Conservation (phyloP, 2,113 vertebrate genomes). For the Raja brachyura region DNA sequence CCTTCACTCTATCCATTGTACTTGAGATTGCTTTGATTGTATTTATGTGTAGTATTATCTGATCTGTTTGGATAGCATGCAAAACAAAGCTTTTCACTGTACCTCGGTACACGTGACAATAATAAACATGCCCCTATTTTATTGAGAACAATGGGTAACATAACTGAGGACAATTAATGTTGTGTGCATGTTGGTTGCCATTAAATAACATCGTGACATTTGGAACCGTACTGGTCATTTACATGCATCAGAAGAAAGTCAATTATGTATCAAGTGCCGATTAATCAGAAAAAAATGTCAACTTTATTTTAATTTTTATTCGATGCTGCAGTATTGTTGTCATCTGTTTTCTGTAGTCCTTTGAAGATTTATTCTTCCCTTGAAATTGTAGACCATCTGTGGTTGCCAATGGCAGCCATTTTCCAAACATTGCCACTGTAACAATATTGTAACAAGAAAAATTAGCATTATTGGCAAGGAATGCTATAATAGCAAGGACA, state of each 20-base stretch:
- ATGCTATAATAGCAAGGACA: constrained; percentile 26
- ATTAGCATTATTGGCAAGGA: constrained; percentile 37
- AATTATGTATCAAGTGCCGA: not conserved
- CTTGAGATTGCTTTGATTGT: no score
- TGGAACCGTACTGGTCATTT: not conserved
- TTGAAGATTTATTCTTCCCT: constrained; percentile 22
- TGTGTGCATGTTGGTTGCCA: not conserved
- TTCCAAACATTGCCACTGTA: constrained; percentile 8
- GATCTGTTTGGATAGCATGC: no score
- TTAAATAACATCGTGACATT: not conserved
- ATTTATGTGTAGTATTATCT: no score
- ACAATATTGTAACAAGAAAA: constrained; percentile 37
- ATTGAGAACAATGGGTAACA: not conserved
- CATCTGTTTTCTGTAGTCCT: constrained; percentile 30
- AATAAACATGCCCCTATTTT: not conserved
- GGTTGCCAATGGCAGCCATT: constrained; percentile 36
- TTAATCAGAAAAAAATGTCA: constrained; percentile 24
- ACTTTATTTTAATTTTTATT: constrained; percentile 9
- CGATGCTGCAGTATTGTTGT: not conserved
- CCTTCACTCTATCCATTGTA: no score
- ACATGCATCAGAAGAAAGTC: not conserved
- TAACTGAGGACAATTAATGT: not conserved
- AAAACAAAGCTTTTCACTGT: no score
- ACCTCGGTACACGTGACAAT: no score
- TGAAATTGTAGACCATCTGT: constrained; percentile 26